Conservation (phyloP, 2,113 vertebrate species). For the Willisornis vidua region DNA sequence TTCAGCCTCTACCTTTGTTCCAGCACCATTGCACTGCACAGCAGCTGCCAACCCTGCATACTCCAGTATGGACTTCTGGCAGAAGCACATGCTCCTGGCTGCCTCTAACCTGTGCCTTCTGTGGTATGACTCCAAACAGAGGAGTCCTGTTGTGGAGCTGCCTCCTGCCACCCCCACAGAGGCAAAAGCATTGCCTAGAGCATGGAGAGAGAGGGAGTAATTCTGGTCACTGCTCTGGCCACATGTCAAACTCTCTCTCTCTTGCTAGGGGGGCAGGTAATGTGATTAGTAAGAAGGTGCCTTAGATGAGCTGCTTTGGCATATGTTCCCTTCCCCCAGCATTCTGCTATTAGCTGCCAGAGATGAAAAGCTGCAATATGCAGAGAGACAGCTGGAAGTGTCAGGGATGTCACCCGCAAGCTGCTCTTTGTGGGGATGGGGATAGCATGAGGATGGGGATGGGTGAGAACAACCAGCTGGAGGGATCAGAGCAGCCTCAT, state of each 20-base stretch:
- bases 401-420: conserved; percentile 31
- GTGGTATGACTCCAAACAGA: not conserved
- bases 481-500: not conserved
- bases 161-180: not conserved
- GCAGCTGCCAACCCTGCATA: not conserved
- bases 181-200: not conserved
- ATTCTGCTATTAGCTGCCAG: not conserved
- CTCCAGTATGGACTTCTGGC: not conserved
- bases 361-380: not conserved
- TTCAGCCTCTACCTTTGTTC: not conserved
- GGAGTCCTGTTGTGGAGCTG: accelerated
- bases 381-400: conserved; percentile 2
- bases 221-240: not conserved
- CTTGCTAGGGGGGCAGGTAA: not conserved
- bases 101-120: not conserved
- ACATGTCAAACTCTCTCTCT: not conserved
- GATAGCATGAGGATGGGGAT: not conserved
- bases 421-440: not conserved
- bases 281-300: not conserved
- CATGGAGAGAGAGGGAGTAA: accelerated
- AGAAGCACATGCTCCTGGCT: not conserved
- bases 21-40: accelerated
- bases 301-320: not conserved
- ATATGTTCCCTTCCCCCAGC: conserved; percentile 17
- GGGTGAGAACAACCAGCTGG: not conserved